Evolutionary conservation across 2,888 invertebrate genomes (phyloP).

Genomic region (Tolmerus cingulatus): DNA sequence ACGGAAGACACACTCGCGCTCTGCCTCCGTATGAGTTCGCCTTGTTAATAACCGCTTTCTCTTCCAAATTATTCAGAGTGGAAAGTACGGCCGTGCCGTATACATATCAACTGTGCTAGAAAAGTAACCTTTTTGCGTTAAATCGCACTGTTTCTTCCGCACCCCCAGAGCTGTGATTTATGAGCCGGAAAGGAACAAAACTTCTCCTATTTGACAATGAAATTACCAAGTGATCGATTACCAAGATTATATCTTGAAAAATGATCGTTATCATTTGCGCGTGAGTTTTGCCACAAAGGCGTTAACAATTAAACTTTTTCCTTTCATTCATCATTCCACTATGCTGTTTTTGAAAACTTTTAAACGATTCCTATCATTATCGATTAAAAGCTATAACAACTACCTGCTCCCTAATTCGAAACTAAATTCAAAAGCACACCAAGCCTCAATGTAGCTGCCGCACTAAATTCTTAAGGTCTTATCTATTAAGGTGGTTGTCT

Average conservation of each 20-base stretch:
- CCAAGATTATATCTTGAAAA: background rate
- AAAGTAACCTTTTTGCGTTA: background rate
- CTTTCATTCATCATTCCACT: too few species aligned
- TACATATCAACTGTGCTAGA: conserved; percentile 3
- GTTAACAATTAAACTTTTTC: background rate
- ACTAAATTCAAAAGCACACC: too few species aligned
- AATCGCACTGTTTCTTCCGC: background rate
- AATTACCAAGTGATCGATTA: background rate
- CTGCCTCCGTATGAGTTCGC: background rate
- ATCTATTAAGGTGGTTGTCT: too few species aligned
- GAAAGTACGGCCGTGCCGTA: conserved; percentile 43
- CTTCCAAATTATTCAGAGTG: conserved; percentile 48
- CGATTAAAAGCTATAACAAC: too few species aligned
- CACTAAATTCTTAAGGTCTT: too few species aligned
- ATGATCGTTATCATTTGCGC: background rate
- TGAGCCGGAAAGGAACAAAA: background rate
- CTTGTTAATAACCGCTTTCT: conserved; percentile 46
- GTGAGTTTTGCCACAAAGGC: background rate
- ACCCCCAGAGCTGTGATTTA: background rate
- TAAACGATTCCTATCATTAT: too few species aligned
- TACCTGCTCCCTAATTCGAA: too few species aligned
- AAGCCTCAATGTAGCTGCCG: too few species aligned
- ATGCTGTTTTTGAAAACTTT: too few species aligned
- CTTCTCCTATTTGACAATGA: background rate
- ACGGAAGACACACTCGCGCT: background rate